Base-by-base conservation (phyloP, 2,888 invertebrate genomes). In the Cantharis rustica region DNA sequence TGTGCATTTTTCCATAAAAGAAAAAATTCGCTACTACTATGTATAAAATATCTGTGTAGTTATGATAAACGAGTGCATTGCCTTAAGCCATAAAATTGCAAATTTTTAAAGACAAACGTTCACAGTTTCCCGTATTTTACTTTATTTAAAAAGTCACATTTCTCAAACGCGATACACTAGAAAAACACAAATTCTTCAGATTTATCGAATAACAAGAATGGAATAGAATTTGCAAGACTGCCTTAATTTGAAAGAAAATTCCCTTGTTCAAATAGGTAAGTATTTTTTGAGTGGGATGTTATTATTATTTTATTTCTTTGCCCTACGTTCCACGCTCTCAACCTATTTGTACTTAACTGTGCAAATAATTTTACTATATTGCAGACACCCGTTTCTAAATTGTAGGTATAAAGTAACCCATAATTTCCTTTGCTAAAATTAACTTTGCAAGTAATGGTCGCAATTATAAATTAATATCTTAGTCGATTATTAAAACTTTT, bases 81-180 rank as follows among this genome's bases (percentile, higher is more conserved):
- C 64, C 23, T 17, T 23, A 66, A 66, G 64, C 64, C 23, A 23
- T 66, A 23, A 66, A 66, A 23, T 23, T 66, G 23, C 64, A 66
- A 66, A 66, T 66, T 23, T 66, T 66, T 66, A 20, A 23, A 66
- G 64, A 66, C 64, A 66, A 66, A 17, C 64, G 23, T 66, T 66
- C n/a, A 66, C 23, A 23, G 20, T n/a, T 17, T 66, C 16, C 64
- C 64, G 20, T 66, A 20, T 66, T 23, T 66, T 66, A 66, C 64
- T 17, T 66, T 66, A 66, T 66, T 23, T 63, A 20, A 47, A 47
- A n/a, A n/a, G 47, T 47, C n/a, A n/a, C 47, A 47, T 47, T 47
- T 47, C 47, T 47, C 47, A 47, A 47, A 47, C n/a, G n/a, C 47
- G 47, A 47, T 47, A n/a, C 7, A n/a, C n/a, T 47, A 47, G 7